Evolutionary conservation across 2,113 vertebrate species (phyloP), one percentile per base, ranked within the genome.

Genomic region (Uropsilus gracilis): DNA sequence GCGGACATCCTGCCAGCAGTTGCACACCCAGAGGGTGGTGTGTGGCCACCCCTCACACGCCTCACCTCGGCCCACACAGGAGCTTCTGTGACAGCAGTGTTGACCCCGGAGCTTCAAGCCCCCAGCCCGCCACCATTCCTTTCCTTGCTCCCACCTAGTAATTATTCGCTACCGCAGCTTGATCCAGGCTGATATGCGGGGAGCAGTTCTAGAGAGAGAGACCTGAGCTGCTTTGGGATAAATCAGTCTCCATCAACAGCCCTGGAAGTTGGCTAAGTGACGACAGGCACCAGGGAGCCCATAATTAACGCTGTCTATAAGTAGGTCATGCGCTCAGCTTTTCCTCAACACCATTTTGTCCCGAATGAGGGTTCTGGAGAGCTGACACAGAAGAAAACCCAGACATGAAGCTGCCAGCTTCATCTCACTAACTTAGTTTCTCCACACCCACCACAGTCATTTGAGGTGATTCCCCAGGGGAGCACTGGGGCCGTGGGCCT

Each of bases 261-360:
- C 42, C 34, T 8, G 46, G 34, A 92, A 94, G 44, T 20, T 68
- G 71, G 73, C 82, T 89, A 83, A 39, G 7, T 7, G 78, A 80
- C 4, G n/a, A 89, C 89, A 86, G 73, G 59, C 68, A 50, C 89
- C 39, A 11, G 2, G 28, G 75, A 94, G 59, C 64, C 89, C 53
- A 2, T 94, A 95, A 94, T 91, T 93, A 91, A 94, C 17, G 8
- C 28, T 34, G 71, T 69, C 69, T 66, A 4, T 37, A 94, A 97
- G 94, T 59, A 95, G 93, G 95, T 75, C 94, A 86, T 3, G 28
- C 0, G 14, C 91, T 95, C 96, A 71, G 94, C 69, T 89, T 94
- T 91, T 95, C 96, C 95, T 24, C 61, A 30, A 77, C 13, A 7
- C 61, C 13, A 81, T 34, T 55, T 12, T 34, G 69, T 89, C 86